Evolutionary conservation across 1,140 invertebrate genomes (phyloP), one percentile per base, ranked within the genome.

Genomic region (Sminthurinus signatus): DNA sequence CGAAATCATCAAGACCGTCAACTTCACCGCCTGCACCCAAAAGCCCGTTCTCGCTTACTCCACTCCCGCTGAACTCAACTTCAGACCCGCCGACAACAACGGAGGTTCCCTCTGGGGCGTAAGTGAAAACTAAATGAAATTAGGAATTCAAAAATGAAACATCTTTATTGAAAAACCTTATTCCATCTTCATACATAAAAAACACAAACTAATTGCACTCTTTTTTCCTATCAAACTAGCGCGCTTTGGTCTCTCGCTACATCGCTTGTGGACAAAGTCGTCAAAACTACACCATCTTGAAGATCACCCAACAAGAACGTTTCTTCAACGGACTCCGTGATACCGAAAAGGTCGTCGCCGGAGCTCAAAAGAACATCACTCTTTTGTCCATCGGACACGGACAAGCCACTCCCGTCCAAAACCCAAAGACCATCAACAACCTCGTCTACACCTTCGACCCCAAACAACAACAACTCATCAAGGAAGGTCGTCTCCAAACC

Each of bases 1-100:
- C 61, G 67, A 73, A 31, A 71, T 74, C 63, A 57, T 62, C 51
- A 74, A 74, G 63, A 60, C 65, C 50, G 55, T 68, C 44, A 73
- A 74, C 63, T 73, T 73, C 39, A 71, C 71, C 56, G 62, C 61
- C 27, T 74, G 73, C 58, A 56, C 29, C 15, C 52, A 70, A 17
- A 67, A 70, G 43, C 66, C 73, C 39, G 65, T 72, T 36, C 58
- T 72, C 12, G 63, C 61, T 39, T 59, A 62, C 61, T 31, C 64
- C 31, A 31, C 61, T 12, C 70, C 70, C 5, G n/a, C 57, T n/a
- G 66, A 60, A 51, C 19, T 61, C 10, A 50, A 67, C 29, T 69
- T 52, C 62, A 56, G 64, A 28, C 59, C 70, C 19, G 67, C 60
- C 17, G 70, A 71, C 46, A 71, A 71, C 56, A 42, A 23, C 17